Base-by-base conservation (phyloP, 2,113 vertebrate genomes). In the Gopherus flavomarginatus region DNA sequence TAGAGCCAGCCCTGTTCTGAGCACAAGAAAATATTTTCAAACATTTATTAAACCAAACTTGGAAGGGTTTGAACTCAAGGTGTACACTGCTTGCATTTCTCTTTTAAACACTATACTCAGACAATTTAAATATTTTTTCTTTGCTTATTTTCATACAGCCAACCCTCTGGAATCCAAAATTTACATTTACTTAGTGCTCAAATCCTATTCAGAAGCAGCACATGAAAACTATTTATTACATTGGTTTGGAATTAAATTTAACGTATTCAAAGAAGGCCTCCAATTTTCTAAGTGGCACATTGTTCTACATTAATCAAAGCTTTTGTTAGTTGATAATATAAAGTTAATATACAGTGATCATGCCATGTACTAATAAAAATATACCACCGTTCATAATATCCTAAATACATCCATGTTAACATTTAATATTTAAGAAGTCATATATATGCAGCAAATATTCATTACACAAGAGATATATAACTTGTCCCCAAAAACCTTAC, bases 41-140 rank as follows among this genome's bases (percentile, higher is more conserved):
- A 8, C 79, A 19, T 38, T 62, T n/a, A 56, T 1, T 56, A 47
- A 85, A 80, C 8, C 9, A 80, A 81, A 62, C 72, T 24, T 54
- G 1, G 24, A 52, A 50, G 26, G 53, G 65, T 14, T 53, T 26
- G 1, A 27, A n/a, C 35, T 27, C 56, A 8, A 65, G 4, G 8
- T n/a, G 16, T 38, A 19, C 50, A 50, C 50, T 50, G 50, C 5
- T 72, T 72, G 17, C 35, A 8, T 38, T 8, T 72, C 35, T 72
- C 16, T 38, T 19, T 38, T 8, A 87, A 22, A 47, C 11, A 75
- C 24, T 69, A 2, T 22, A 82, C 27, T 72, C 69, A 49, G 49
- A 54, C 44, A 38, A 14, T 62, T 88, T 93, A 62, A 56, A 87
- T 12, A 57, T 89, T 52, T 85, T 14, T 79, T 86, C 53, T 78